Base-by-base conservation (phyloP, 2,113 vertebrate species). In the Rattus norvegicus region DNA sequence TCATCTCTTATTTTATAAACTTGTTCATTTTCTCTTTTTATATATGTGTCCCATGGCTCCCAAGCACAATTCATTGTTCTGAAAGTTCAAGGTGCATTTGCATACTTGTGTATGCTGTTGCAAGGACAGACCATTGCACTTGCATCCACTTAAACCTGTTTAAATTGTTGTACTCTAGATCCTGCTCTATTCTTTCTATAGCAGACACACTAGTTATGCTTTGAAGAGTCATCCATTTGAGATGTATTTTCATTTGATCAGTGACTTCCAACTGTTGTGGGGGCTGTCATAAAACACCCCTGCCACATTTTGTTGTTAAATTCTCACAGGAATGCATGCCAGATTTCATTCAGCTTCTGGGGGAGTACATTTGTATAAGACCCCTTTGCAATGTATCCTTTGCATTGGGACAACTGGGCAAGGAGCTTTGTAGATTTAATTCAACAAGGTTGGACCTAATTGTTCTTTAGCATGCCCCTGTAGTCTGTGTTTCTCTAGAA, bases 81-180 rank as follows among this genome's bases (percentile, higher is more conserved):
- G 84, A 95, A 80, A 39, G 12, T 6, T 76, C 52, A 80, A 33
- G 24, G n/a, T 80, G 22, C 75, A 77, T 69, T 79, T 94, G 56
- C 65, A 88, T 92, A 88, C 85, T 86, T 96, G 39, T 88, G 72
- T 80, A 61, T 92, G 93, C 80, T 76, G 73, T 94, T 93, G 76
- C 19, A 96, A 95, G 91, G 92, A 11, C 26, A 17, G 52, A 56
- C 56, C 96, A 26, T 49, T 89, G 95, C 89, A n/a, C 56, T 83
- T 75, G 83, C 54, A 90, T 63, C 24, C 16, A 70, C 93, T 94
- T 95, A 63, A 67, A 52, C 52, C 61, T 94, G 84, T 94, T 80
- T 80, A 72, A 94, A 95, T 83, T 89, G n/a, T 65, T 77, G 28
- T 70, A 16, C 85, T 81, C 76, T 24, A 73, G 24, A 83, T 97